Evolutionary conservation across 2,113 vertebrate genomes (phyloP).

Genomic region (Melanostigma gelatinosum): DNA sequence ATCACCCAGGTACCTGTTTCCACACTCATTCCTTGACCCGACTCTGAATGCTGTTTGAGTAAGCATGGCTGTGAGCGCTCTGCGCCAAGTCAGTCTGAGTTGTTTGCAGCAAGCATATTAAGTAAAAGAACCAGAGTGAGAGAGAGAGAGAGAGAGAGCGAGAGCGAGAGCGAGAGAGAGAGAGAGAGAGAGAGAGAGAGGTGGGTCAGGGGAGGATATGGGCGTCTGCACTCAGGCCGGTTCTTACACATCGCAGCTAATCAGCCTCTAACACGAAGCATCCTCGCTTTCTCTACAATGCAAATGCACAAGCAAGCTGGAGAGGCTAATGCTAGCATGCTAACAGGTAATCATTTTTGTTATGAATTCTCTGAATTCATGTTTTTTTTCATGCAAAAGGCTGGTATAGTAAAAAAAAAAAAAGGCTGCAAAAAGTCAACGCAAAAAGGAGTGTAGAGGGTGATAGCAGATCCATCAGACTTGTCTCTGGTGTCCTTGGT

Average conservation of each 20-base stretch:
- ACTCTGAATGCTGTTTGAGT: constrained; percentile 27
- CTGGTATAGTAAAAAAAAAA: neutral
- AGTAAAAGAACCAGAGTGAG: constrained; percentile 48
- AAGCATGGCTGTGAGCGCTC: constrained; percentile 8
- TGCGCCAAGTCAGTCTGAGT: constrained; percentile 40
- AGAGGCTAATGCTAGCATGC: constrained; percentile 26
- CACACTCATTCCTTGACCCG: constrained; percentile 12
- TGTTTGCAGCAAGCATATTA: constrained; percentile 53
- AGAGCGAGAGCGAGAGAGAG: constrained; percentile 21
- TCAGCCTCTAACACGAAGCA: constrained; percentile 40
- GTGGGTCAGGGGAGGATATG: constrained; percentile 62
- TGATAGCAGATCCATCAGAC: constrained; percentile 60
- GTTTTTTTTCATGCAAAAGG: neutral
- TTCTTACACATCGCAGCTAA: constrained; percentile 51
- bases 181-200: constrained; percentile 39
- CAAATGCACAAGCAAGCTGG: constrained; percentile 9
- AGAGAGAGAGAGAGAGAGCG: constrained; percentile 50
- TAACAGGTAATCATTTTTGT: constrained; percentile 19
- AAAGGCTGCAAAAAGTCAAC: constrained; percentile 31
- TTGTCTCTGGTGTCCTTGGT: constrained; percentile 72
- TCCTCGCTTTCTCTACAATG: constrained; percentile 24
- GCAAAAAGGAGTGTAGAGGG: constrained; percentile 20
- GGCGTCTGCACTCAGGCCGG: constrained; percentile 40
- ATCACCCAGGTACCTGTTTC: constrained; percentile 13
- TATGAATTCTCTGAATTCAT: neutral